Evolutionary conservation across 1,140 invertebrate species (phyloP), one percentile per base, ranked within the genome.

Genomic region (Papilio helenus): DNA sequence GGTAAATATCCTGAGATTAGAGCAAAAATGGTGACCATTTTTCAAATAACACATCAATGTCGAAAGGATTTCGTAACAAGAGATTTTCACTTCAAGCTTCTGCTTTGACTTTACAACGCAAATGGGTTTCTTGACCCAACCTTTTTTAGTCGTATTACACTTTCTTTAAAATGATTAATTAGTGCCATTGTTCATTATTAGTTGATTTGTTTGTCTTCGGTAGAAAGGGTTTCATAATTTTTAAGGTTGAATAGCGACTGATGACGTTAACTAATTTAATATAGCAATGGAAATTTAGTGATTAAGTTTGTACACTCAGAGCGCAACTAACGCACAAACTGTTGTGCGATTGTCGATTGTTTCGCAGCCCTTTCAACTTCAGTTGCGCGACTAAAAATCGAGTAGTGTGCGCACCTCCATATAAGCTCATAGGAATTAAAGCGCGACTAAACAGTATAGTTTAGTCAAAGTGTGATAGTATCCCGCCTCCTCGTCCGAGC

Each of bases 131-230:
- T 72, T 72, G 71, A 72, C 71, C 39, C 16, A 42, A 23, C 16
- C n/a, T n/a, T 42, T 72, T n/a, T 44, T 46, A 20, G 18, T 18
- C 42, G 29, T 49, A 12, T 49, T 49, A 26, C 16, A 51, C 23
- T 74, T 74, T 74, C 44, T 74, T 74, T 74, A 20, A 16, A 46
- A 74, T 74, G 72, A 74, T 74, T 74, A 74, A 74, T 74, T 74
- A 74, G 72, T 44, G 7, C n/a, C 72, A 39, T 12, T 23, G 20
- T 74, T 26, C n/a, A 51, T 74, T 29, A 16, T 46, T 20, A 26
- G 8, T 5, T 14, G 58, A 3, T 65, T 26, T 58, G 20, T 55
- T 20, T 58, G 55, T 14, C 23, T 29, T 65, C 23, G 26, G 23
- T 0, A 14, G 23, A 65, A 65, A 4, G 14, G 1, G 61, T 65